Conservation (phyloP, 92 coral and sea anemone genomes). For the Blastomussa wellsi region DNA sequence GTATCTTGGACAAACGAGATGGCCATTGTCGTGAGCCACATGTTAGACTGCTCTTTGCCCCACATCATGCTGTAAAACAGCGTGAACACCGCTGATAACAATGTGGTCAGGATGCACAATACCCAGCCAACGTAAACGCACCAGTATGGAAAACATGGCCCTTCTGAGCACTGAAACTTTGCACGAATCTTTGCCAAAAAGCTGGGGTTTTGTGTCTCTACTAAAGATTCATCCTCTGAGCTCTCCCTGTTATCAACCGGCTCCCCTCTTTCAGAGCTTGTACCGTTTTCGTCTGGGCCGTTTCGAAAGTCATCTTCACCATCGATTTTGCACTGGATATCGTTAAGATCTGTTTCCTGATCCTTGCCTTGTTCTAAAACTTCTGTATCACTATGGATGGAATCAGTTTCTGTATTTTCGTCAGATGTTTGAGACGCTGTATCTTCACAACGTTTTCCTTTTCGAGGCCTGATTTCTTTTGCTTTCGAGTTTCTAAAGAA, state of each 20-base stretch:
- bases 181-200: conserved; percentile 20
- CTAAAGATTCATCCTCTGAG: background rate
- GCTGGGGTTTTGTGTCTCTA: conserved; percentile 14
- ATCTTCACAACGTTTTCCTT: background rate
- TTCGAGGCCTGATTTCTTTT: conserved; percentile 4
- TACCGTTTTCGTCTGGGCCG: background rate
- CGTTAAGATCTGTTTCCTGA: background rate
- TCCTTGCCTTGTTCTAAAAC: background rate
- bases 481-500: conserved; percentile 61
- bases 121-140: conserved; percentile 64
- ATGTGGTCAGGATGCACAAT: conserved; percentile 53
- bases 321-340: conserved; percentile 20
- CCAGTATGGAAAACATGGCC: conserved; percentile 66
- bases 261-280: background rate
- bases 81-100: conserved; percentile 56
- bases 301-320: background rate
- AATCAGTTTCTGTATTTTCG: background rate
- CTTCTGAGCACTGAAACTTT: conserved; percentile 16
- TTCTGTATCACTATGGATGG: background rate
- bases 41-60: conserved; percentile 73
- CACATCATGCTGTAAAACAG: conserved; percentile 87
- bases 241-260: background rate
- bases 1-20: conserved; percentile 74
- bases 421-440: background rate
- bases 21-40: conserved; percentile 67